Percentiles rank a stretch among this genome's conserved stretches.
These are phyloP conservation scores for Nebria salina DNA, from an alignment of 2,888 invertebrate genomes.

Conservation along the genomic window DNA sequence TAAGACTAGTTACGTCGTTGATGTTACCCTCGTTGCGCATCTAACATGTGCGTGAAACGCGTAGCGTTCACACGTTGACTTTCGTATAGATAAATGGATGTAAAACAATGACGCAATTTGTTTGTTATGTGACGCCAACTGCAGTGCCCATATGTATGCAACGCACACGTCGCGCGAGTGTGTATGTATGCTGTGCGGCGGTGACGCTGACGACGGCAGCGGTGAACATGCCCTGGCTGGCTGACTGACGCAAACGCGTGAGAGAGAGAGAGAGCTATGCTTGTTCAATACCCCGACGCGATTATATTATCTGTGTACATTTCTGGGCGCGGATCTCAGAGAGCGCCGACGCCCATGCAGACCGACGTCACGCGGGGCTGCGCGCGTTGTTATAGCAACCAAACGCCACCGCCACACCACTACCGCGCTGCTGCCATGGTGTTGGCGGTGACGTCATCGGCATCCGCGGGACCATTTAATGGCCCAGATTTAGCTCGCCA, in stretches of 20 bases:
- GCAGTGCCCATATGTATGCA: neutral
- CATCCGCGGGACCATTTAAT: constrained; percentile 25
- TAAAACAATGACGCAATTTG: no score
- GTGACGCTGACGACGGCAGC: neutral
- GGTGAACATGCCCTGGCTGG: neutral
- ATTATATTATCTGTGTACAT: constrained; percentile 25
- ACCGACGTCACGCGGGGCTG: constrained; percentile 35
- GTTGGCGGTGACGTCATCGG: constrained; percentile 15
- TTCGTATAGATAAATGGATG: no score
- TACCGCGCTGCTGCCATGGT: constrained; percentile 3
- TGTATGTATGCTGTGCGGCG: no score
- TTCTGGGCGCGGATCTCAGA: constrained; percentile 22
- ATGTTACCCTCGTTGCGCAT: no score
- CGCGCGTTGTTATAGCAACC: constrained; percentile 32
- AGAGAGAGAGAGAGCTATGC: neutral
- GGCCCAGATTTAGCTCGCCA: constrained; percentile 40
- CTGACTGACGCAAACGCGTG: neutral
- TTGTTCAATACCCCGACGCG: constrained; percentile 27
- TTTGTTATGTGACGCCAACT: no score
- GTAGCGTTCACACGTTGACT: no score
- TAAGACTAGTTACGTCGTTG: no score
- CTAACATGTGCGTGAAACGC: no score
- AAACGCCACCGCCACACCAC: constrained; percentile 14
- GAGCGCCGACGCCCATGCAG: constrained; percentile 35
- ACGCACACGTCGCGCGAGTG: neutral